Conservation (phyloP, 2,797 vertebrate species). For the Psittacula derbiana region DNA sequence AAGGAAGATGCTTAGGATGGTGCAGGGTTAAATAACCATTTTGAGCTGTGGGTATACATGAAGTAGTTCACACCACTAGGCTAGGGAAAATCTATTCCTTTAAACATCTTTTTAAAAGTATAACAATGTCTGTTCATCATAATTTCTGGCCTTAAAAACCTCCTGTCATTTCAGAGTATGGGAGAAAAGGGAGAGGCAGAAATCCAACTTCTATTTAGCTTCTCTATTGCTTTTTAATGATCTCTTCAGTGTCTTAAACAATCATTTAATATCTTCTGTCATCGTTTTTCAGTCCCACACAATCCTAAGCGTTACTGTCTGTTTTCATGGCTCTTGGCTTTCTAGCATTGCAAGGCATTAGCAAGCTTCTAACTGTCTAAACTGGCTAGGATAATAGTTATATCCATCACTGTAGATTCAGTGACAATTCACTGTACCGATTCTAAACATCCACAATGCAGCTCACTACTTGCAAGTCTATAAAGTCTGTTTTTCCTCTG, state of each 20-base stretch:
- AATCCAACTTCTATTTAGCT: slow-evolving; percentile 16
- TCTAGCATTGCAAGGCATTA: neutral
- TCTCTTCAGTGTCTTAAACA: neutral
- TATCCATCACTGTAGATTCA: neutral
- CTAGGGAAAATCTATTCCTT: slow-evolving; percentile 6
- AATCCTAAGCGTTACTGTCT: neutral
- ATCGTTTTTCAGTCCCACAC: neutral
- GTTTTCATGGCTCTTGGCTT: neutral
- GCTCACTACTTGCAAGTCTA: neutral
- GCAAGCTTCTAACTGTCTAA: neutral
- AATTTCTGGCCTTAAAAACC: slow-evolving; percentile 35
- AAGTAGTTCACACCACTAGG: neutral
- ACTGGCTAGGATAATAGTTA: neutral
- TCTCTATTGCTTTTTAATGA: slow-evolving; percentile 46
- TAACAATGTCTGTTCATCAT: neutral
- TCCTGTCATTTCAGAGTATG: neutral
- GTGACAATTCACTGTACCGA: neutral
- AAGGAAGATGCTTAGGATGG: neutral
- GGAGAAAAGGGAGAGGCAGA: neutral
- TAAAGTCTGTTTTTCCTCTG: neutral
- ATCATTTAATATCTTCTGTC: slow-evolving; percentile 39
- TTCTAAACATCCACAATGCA: neutral
- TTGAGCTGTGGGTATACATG: neutral
- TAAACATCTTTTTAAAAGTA: neutral
- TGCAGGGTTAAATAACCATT: neutral